Conservation (phyloP, 92 coral and sea anemone genomes). For the Epizoanthus illoricatus region DNA sequence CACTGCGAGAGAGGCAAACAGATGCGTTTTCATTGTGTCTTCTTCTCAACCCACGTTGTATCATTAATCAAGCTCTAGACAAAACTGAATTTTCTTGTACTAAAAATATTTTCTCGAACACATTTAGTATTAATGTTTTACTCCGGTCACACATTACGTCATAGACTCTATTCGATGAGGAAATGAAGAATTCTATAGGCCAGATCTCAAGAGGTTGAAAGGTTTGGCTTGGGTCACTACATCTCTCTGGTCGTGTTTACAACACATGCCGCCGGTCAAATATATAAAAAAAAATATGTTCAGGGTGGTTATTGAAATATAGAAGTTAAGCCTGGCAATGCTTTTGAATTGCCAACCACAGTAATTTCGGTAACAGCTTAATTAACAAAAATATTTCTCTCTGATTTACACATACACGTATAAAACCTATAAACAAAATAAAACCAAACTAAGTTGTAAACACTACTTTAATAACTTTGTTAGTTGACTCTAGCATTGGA, state of each 20-base stretch:
- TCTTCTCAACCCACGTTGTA: background rate
- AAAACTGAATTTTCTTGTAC: background rate
- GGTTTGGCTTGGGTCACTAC: slow-evolving; percentile 19
- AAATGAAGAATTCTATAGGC: slow-evolving; percentile 21
- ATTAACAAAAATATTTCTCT: background rate
- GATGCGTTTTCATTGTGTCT: background rate
- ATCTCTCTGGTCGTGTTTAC: slow-evolving; percentile 19
- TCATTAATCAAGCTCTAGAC: background rate
- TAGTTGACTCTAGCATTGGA: too few relatives aligned
- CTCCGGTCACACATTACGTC: slow-evolving; percentile 16
- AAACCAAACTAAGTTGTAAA: too few relatives aligned
- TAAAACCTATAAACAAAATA: too few relatives aligned
- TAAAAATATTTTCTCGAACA: background rate
- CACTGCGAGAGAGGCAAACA: background rate
- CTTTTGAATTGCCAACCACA: background rate
- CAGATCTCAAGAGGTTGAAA: slow-evolving; percentile 3
- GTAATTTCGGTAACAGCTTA: slow-evolving; percentile 3
- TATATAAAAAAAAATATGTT: slow-evolving; percentile 1
- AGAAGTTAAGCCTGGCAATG: background rate
- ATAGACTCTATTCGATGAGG: slow-evolving; percentile 9
- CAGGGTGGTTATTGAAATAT: background rate
- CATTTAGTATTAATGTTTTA: slow-evolving; percentile 9
- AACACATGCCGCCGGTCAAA: slow-evolving; percentile 17
- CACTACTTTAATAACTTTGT: background rate
- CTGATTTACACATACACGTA: background rate